Percentiles rank a stretch among this genome's conserved stretches.
Evolutionary conservation across 2,888 invertebrate species (phyloP).

Genomic region (Escarpia spicata): DNA sequence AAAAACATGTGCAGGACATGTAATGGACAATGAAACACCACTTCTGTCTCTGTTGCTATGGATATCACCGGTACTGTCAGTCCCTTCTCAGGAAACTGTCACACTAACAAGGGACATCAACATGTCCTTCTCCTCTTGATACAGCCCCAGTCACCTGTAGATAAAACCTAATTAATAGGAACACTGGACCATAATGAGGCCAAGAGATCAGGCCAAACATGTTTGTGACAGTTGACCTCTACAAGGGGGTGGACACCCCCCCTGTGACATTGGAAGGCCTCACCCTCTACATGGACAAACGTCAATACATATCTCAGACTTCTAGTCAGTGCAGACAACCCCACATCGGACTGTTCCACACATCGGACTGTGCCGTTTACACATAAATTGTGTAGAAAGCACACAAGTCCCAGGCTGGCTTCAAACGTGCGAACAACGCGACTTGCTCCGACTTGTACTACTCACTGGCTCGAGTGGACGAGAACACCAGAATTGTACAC

Average conservation of each 20-base stretch:
- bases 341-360: not conserved
- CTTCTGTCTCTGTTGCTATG: no score
- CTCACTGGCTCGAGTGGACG: not conserved
- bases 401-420: not conserved
- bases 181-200: not conserved
- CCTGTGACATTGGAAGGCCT: not conserved
- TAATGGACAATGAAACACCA: not conserved
- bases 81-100: no score
- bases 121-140: not conserved
- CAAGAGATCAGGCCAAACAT: not conserved
- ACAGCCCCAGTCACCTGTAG: not conserved
- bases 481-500: not conserved
- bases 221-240: slow-evolving; percentile 12
- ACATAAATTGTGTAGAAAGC: not conserved
- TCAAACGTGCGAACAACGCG: not conserved
- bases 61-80: no score
- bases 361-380: not conserved
- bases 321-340: not conserved
- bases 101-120: no score
- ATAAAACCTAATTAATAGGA: not conserved
- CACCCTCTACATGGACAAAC: not conserved
- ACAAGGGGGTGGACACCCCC: not conserved
- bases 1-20: not conserved
- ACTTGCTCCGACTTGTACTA: not conserved
- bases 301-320: not conserved